A percentile compares a stretch with the other conserved stretches of the same genome.
Evolutionary conservation across 1,140 invertebrate genomes (phyloP).

Genomic region (Drosophila jambulina): DNA sequence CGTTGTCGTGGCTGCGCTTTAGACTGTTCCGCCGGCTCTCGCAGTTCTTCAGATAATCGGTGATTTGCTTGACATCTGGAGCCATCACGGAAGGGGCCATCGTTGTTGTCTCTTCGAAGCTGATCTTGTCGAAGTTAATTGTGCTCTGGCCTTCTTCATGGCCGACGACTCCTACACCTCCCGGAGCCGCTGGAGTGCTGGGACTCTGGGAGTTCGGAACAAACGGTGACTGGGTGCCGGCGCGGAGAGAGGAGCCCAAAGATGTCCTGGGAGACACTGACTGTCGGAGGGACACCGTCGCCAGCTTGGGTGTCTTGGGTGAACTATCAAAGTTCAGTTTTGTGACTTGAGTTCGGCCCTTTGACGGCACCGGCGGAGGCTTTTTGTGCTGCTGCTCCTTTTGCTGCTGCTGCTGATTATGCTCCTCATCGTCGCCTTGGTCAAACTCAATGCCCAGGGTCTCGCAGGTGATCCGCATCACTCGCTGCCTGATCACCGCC

Average conservation of each 20-base stretch:
- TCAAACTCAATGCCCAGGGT: slow-evolving; percentile 73
- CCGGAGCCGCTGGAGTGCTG: background rate
- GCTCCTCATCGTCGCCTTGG: background rate
- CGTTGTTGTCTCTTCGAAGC: slow-evolving; percentile 69
- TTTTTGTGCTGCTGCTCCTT: slow-evolving; percentile 10
- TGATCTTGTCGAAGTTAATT: slow-evolving; percentile 81
- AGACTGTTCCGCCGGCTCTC: slow-evolving; percentile 70
- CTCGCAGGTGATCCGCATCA: slow-evolving; percentile 77
- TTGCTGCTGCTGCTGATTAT: background rate
- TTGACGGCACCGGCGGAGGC: background rate
- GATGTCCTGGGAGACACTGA: slow-evolving; percentile 2
- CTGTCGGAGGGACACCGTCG: background rate
- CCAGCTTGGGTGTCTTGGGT: slow-evolving; percentile 15
- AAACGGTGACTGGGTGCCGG: slow-evolving; percentile 26
- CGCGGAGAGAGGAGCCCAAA: background rate
- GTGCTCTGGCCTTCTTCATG: slow-evolving; percentile 44
- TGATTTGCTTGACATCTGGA: slow-evolving; percentile 74
- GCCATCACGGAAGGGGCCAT: background rate
- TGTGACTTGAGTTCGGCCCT: background rate
- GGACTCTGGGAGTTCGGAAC: slow-evolving; percentile 54
- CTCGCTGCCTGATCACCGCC: slow-evolving; percentile 68
- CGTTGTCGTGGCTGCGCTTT: slow-evolving; percentile 61
- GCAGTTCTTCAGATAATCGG: slow-evolving; percentile 73
- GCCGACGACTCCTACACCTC: background rate
- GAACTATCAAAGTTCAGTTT: slow-evolving; percentile 41